Evolutionary conservation across 2,113 vertebrate species (phyloP), one percentile per base, ranked within the genome.

Genomic region (Colossoma macropomum): DNA sequence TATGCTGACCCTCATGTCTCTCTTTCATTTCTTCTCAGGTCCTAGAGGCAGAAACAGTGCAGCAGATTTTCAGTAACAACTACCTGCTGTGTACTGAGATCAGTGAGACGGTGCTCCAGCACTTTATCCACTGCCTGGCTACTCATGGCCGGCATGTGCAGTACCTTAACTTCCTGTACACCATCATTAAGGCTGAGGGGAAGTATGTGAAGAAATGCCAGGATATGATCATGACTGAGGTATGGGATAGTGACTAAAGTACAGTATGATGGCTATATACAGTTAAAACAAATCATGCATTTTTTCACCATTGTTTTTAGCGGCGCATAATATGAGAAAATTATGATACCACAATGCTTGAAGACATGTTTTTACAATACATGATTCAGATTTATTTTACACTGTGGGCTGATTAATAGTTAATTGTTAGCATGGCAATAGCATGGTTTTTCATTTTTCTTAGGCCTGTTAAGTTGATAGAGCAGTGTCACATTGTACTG

Each of bases 161-260:
- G 90, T 99, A 99, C 93, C 95, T 99, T 48, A 97, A 97, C 92
- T 99, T 99, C 91, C 93, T 99, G 77, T 97, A 99, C 92, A 99
- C 97, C 21, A 98, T 99, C 93, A 98, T 99, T 93, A 99, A 98
- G 91, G 98, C 98, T 0, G 97, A 99, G 95, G 97, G 98, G 80
- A 99, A 99, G 88, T 99, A 99, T 66, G 97, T 99, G 75, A 99
- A 99, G 95, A 99, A 99, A 92, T 99, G 98, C 86, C 98, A 99
- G 94, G 98, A 99, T 92, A 98, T 99, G 97, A 96, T 99, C 94
- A 99, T 99, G 98, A 99, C 98, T 0, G 98, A 99, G 98, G 98
- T 97, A 93, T 86, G 85, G 28, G 23, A 60, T 27, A 50, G 10
- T 21, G 7, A 76, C 19, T 7, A 0, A 21, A 21, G 16, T 30